These are phyloP conservation scores for Forpus xanthops DNA, from an alignment of 2,797 vertebrate species.

Conservation along the genomic window DNA sequence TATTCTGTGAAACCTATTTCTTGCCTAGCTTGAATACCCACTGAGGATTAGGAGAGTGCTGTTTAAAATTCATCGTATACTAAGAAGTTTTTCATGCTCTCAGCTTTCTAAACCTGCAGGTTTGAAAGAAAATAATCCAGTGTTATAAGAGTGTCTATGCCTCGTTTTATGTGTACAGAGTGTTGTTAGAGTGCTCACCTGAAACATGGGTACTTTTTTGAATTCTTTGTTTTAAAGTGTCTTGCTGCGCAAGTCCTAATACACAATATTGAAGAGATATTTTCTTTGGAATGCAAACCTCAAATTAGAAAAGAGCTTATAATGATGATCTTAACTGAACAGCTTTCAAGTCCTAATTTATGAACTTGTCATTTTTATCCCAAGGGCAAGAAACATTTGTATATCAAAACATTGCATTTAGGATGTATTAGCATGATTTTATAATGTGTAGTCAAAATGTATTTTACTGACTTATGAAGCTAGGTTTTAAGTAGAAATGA, in stretches of 20 bases:
- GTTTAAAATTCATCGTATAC: background rate
- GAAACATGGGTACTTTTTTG: background rate
- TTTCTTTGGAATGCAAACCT: background rate
- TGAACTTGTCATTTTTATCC: background rate
- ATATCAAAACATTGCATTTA: background rate
- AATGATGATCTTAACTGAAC: background rate
- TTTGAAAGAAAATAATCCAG: conserved; percentile 4
- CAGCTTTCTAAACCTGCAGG: background rate
- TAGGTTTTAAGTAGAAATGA: background rate
- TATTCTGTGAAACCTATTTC: background rate
- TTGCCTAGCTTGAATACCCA: background rate
- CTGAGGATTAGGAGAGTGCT: background rate
- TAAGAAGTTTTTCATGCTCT: background rate
- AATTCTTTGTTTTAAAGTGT: background rate
- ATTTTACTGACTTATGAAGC: background rate
- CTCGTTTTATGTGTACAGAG: background rate
- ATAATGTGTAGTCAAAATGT: background rate
- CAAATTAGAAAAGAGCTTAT: background rate
- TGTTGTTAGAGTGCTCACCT: background rate
- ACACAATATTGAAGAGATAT: background rate
- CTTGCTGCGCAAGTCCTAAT: background rate
- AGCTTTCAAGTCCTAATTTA: background rate
- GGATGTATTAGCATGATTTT: background rate
- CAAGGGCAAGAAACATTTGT: background rate
- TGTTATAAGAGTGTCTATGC: background rate